phyloP scores from a whole-genome alignment of 1,140 invertebrate genomes.

The Lepidostoma basale region DNA sequence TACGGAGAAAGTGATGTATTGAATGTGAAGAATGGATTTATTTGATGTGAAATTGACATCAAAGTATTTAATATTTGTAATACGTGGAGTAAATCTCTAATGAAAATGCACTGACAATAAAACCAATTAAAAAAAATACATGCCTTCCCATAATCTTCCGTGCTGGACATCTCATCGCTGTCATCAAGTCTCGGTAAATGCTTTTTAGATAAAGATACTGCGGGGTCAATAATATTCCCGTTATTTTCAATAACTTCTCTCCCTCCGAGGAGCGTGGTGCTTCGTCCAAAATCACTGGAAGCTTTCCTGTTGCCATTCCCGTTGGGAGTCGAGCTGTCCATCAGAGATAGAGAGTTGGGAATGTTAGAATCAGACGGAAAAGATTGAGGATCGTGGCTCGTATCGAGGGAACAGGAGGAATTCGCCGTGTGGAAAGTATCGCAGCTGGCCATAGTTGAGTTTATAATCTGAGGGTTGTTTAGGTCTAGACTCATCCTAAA shows the following conservation, averaged over 20 bases:
- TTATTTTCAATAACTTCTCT: slow-evolving; percentile 47
- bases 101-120: background rate
- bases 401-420: slow-evolving; percentile 55
- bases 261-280: slow-evolving; percentile 47
- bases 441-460: slow-evolving; percentile 61
- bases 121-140: slow-evolving; percentile 8
- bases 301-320: slow-evolving; percentile 39
- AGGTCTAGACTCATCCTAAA: slow-evolving; percentile 54
- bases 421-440: slow-evolving; percentile 79
- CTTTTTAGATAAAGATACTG: slow-evolving; percentile 7
- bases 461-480: slow-evolving; percentile 29
- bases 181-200: slow-evolving; percentile 49
- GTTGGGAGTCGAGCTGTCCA: slow-evolving; percentile 46
- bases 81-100: too few relatives aligned
- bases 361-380: slow-evolving; percentile 44
- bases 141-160: slow-evolving; percentile 58
- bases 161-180: slow-evolving; percentile 59
- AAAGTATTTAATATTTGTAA: too few relatives aligned
- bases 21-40: too few relatives aligned
- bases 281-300: slow-evolving; percentile 50
- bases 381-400: slow-evolving; percentile 44
- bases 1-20: too few relatives aligned
- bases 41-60: too few relatives aligned
- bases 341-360: slow-evolving; percentile 47
- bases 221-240: background rate